Evolutionary conservation across 2,113 vertebrate species (phyloP).

Genomic region (Rhinogobius similis): DNA sequence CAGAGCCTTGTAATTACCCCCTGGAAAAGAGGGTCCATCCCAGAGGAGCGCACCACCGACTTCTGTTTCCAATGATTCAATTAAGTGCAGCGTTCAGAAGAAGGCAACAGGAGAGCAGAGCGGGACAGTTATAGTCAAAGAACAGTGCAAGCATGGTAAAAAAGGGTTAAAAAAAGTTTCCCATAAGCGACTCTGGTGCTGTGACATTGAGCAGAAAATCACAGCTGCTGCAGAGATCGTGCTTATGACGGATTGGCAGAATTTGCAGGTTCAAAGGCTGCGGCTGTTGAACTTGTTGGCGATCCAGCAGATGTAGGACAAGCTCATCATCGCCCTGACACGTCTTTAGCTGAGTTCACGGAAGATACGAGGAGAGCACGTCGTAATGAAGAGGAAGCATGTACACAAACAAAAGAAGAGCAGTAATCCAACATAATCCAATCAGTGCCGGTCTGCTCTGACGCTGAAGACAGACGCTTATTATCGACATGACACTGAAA

Average conservation of each 20-base stretch:
- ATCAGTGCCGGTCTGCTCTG: conserved; percentile 41
- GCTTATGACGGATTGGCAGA: conserved; percentile 65
- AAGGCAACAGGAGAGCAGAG: conserved; percentile 6
- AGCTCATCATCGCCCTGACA: conserved; percentile 19
- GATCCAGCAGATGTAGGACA: conserved; percentile 72
- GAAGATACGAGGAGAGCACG: neutral
- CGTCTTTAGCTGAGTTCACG: conserved; percentile 21
- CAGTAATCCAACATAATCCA: conserved; percentile 57
- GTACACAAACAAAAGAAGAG: conserved; percentile 48
- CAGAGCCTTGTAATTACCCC: conserved; percentile 66
- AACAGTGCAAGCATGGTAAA: neutral
- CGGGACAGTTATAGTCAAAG: neutral
- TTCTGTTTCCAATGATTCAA: conserved; percentile 47
- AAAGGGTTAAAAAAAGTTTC: neutral
- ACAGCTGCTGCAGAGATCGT: conserved; percentile 57
- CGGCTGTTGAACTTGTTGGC: conserved; percentile 68
- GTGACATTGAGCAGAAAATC: conserved; percentile 9
- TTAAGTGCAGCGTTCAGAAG: conserved; percentile 16
- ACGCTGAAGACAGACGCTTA: conserved; percentile 33
- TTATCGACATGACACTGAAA: conserved; percentile 35
- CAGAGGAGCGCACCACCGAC: conserved; percentile 30
- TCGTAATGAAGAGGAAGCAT: conserved; percentile 13
- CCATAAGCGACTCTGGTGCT: neutral
- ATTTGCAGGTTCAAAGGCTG: conserved; percentile 66
- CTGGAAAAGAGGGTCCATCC: conserved; percentile 46